Evolutionary conservation across 2,797 vertebrate species (phyloP).

Genomic region (Adelosebastes latens): DNA sequence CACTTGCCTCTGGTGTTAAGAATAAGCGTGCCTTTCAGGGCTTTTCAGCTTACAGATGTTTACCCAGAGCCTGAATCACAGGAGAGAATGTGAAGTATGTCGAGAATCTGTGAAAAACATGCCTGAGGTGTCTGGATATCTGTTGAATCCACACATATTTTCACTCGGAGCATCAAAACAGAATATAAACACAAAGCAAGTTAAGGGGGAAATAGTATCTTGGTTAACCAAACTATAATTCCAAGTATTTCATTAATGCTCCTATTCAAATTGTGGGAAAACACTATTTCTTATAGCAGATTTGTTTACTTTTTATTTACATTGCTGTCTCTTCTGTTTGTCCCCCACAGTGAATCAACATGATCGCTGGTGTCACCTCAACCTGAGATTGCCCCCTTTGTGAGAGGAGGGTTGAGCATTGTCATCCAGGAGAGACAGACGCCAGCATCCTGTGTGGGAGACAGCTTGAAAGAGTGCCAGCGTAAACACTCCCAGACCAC

Average conservation of each 20-base stretch:
- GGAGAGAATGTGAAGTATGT: conserved; percentile 70
- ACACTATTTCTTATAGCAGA: background rate
- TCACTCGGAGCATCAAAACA: conserved; percentile 1
- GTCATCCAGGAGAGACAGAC: conserved; percentile 72
- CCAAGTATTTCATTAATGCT: background rate
- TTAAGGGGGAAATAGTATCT: background rate
- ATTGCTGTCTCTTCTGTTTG: conserved; percentile 15
- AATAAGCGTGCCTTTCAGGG: conserved; percentile 24
- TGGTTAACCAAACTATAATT: background rate
- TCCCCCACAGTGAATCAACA: conserved; percentile 35
- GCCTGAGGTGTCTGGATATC: conserved; percentile 45
- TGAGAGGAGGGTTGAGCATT: conserved; percentile 55
- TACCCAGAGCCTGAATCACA: conserved; percentile 47
- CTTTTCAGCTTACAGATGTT: conserved; percentile 55
- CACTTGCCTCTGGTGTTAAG: conserved; percentile 12
- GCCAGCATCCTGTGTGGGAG: conserved; percentile 81
- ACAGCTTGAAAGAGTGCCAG: conserved; percentile 83
- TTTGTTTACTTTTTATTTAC: conserved; percentile 33
- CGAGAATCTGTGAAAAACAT: conserved; percentile 64
- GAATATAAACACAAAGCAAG: background rate
- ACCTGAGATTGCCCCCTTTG: conserved; percentile 59
- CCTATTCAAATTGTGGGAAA: background rate
- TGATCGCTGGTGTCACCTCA: conserved; percentile 59
- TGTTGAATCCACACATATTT: conserved; percentile 32
- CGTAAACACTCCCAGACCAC: conserved; percentile 86